Base-by-base conservation (phyloP, 2,888 invertebrate species). In the Tuta absoluta region DNA sequence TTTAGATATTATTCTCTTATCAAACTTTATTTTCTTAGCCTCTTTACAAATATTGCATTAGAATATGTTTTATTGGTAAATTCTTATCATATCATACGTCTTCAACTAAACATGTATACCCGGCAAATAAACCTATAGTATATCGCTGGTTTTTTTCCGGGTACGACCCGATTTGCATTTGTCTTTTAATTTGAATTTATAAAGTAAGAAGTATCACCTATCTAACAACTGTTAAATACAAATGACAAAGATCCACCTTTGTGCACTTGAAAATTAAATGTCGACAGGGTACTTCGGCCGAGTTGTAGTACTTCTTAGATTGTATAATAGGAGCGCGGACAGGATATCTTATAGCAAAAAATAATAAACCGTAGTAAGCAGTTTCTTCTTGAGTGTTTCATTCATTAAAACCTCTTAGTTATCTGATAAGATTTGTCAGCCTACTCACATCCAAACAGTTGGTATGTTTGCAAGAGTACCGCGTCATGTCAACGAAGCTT, bases 11-110 rank as follows among this genome's bases (percentile, higher is more conserved):
- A 8, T 45, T 45, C 45, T 45, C 45, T 45, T 45, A 45, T 45
- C 45, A 45, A 45, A 45, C n/a, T 5, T n/a, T 45, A 33, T 33
- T 33, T 33, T 33, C 33, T 33, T 33, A 33, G 45, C 45, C n/a
- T n/a, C 45, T 45, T 4, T n/a, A 45, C 17, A 45, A 45, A 45
- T 45, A 45, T 45, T 45, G 45, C 45, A n/a, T 45, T 45, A 45
- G 45, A 45, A 45, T 45, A 45, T 45, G 45, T 45, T 45, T 45
- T 45, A 45, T 45, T 45, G 45, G 45, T 45, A 17, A 45, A n/a
- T 17, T 45, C 45, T 4, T 45, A 45, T 45, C 45, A 45, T 45
- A 45, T 17, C 45, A 45, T 45, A 45, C 45, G 45, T 45, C 17
- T 45, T 45, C 45, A 45, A 7, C 2, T 17, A 45, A 45, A 45